Percentiles rank a stretch among this genome's conserved stretches.
phyloP scores from a whole-genome alignment of 2,888 invertebrate genomes.

The Xylota segnis region DNA sequence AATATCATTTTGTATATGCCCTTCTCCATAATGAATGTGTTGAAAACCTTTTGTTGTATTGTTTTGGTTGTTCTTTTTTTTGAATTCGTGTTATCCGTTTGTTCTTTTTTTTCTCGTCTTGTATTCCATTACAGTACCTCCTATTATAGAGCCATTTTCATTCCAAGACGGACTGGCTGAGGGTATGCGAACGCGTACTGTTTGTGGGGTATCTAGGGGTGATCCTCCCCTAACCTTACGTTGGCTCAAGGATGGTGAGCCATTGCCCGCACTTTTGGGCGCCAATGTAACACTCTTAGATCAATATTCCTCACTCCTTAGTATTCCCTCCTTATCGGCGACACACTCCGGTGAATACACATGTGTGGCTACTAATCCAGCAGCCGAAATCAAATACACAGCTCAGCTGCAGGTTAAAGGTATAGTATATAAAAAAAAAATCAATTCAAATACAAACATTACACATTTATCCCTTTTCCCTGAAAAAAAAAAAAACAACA shows the following conservation, averaged over 20 bases:
- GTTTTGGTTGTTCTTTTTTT: slow-evolving; percentile 64
- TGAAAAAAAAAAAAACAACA: neutral
- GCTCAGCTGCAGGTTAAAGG: slow-evolving; percentile 93
- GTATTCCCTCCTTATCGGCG: slow-evolving; percentile 91
- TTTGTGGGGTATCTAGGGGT: slow-evolving; percentile 92
- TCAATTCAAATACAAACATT: slow-evolving; percentile 75
- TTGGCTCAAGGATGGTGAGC: slow-evolving; percentile 93
- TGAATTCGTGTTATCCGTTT: slow-evolving; percentile 74
- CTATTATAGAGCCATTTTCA: slow-evolving; percentile 93
- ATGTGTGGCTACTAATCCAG: slow-evolving; percentile 91
- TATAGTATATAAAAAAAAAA: slow-evolving; percentile 85
- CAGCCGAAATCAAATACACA: slow-evolving; percentile 91
- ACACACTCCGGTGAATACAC: slow-evolving; percentile 91
- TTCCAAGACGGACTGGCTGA: slow-evolving; percentile 93
- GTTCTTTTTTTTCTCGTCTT: slow-evolving; percentile 79
- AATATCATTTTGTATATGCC: slow-evolving; percentile 38
- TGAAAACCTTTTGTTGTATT: slow-evolving; percentile 52
- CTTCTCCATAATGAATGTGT: slow-evolving; percentile 66
- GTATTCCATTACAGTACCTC: slow-evolving; percentile 89
- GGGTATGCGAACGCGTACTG: slow-evolving; percentile 92
- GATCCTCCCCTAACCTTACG: slow-evolving; percentile 92
- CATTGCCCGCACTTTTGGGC: slow-evolving; percentile 88
- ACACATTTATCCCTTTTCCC: slow-evolving; percentile 33
- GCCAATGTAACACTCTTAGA: slow-evolving; percentile 90
- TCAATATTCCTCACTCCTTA: slow-evolving; percentile 91